Conservation (phyloP, 2,113 vertebrate species). For the Solenodon paradoxus region DNA sequence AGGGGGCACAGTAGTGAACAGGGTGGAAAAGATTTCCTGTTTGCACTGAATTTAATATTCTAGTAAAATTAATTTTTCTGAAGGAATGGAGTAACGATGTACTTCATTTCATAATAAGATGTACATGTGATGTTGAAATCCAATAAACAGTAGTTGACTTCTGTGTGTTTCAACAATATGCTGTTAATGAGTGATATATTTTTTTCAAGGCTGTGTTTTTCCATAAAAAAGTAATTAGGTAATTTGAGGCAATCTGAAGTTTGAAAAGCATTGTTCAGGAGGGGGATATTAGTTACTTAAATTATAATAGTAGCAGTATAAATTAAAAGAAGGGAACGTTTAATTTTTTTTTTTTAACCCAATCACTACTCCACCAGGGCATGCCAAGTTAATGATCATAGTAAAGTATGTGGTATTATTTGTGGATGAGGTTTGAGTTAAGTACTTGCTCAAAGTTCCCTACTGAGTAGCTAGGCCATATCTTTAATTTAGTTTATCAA, state of each 20-base stretch:
- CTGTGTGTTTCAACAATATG: neutral
- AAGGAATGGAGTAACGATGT: neutral
- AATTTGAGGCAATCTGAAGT: neutral
- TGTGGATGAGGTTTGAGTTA: neutral
- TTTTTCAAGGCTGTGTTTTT: constrained; percentile 8
- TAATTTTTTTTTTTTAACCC: too few relatives aligned
- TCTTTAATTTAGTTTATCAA: neutral
- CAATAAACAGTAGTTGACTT: neutral
- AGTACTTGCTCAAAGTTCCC: neutral
- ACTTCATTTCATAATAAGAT: neutral
- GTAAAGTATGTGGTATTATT: neutral
- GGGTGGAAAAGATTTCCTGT: too few relatives aligned
- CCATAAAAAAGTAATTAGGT: neutral
- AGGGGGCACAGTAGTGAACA: neutral
- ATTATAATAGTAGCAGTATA: neutral
- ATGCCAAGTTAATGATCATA: too few relatives aligned
- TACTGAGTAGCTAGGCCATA: neutral
- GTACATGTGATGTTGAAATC: neutral
- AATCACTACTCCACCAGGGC: too few relatives aligned
- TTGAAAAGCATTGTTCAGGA: constrained; percentile 15
- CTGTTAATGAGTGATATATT: neutral
- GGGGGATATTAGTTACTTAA: neutral
- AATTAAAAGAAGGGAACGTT: neutral
- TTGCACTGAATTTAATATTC: constrained; percentile 28
- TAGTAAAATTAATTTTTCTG: neutral